phyloP scores from a whole-genome alignment of 2,113 vertebrate species.

The Tupaia chinensis region DNA sequence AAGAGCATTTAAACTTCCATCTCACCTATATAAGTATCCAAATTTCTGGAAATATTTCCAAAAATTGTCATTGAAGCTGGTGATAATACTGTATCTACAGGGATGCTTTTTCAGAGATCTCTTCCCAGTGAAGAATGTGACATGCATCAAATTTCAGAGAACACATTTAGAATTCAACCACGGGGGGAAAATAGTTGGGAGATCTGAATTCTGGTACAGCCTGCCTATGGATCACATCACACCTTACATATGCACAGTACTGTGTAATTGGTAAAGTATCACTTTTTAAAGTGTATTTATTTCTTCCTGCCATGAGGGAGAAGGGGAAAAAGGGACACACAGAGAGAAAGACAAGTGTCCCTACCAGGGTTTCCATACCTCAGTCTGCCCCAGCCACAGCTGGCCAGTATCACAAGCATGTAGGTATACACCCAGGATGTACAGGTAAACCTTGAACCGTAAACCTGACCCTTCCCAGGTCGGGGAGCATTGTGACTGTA shows the following conservation, averaged over 20 bases:
- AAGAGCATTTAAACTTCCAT: not conserved
- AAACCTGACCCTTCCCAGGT: no score
- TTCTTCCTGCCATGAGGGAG: no score
- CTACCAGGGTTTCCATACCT: no score
- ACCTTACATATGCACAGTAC: not conserved
- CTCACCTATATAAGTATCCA: not conserved
- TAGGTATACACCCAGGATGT: no score
- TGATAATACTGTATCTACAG: not conserved
- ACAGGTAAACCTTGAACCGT: no score
- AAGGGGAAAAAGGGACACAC: no score
- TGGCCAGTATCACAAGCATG: no score
- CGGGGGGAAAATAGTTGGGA: not conserved
- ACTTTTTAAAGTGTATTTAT: no score
- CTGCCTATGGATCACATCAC: not conserved
- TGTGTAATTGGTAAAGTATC: not conserved
- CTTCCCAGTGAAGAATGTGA: not conserved
- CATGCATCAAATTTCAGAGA: not conserved
- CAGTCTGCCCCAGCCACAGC: no score
- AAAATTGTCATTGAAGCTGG: not conserved
- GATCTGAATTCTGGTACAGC: not conserved
- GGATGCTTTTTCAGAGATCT: not conserved
- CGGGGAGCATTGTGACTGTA: no score
- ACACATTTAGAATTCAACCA: not conserved
- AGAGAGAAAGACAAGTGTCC: no score
- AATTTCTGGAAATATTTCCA: not conserved